A percentile compares a stretch with the other conserved stretches of the same genome.
phyloP scores from a whole-genome alignment of 2,888 invertebrate genomes.

The Malachius bipustulatus region DNA sequence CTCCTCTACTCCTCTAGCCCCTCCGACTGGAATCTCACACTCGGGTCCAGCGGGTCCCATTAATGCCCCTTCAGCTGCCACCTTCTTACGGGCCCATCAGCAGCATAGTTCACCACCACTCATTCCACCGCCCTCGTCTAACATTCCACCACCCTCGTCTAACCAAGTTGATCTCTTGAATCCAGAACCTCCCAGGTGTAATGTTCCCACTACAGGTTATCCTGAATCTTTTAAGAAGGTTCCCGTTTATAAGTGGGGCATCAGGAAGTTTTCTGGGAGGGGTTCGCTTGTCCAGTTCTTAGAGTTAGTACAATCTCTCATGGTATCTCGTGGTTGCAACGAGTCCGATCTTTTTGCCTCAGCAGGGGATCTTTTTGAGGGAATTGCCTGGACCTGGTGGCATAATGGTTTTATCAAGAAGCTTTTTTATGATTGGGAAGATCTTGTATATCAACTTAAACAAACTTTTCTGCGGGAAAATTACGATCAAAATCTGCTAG shows the following conservation, averaged over 20 bases:
- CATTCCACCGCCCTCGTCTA: no score
- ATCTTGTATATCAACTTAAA: background rate
- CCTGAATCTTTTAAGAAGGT: no score
- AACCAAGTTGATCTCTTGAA: no score
- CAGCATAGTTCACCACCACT: no score
- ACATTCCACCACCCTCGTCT: no score
- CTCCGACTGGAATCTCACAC: no score
- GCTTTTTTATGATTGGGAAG: slow-evolving; percentile 6
- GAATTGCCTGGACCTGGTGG: slow-evolving; percentile 9
- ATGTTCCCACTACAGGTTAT: no score
- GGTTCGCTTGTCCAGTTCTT: slow-evolving; percentile 3
- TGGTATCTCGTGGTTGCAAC: slow-evolving; percentile 8
- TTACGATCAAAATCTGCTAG: background rate
- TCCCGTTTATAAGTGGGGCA: slow-evolving; percentile 7
- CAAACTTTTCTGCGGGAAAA: slow-evolving; percentile 4
- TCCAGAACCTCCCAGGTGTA: no score
- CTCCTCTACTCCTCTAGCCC: no score
- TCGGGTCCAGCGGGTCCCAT: no score
- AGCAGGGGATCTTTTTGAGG: slow-evolving; percentile 7
- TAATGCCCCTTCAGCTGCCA: no score
- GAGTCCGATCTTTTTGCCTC: slow-evolving; percentile 7
- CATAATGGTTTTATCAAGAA: background rate
- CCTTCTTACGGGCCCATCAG: no score
- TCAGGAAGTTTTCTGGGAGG: slow-evolving; percentile 4
- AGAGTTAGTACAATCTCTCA: background rate